These are phyloP conservation scores for Hemicordylus capensis DNA, from an alignment of 2,113 vertebrate species.

Conservation along the genomic window DNA sequence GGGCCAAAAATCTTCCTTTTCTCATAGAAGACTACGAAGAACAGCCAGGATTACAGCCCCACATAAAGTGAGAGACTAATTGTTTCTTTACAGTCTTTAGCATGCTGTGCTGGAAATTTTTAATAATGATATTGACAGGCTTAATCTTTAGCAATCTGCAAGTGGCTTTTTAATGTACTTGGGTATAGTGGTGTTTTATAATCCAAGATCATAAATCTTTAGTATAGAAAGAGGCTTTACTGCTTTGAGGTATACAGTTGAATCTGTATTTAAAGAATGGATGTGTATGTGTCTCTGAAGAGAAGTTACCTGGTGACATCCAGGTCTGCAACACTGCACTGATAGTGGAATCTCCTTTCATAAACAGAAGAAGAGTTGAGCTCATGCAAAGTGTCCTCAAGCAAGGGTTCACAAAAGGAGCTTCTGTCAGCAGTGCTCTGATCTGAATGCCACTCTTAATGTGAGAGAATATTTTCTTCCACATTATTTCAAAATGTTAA, in stretches of 20 bases:
- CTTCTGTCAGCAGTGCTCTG: no score
- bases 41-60: constrained; percentile 94
- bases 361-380: no score
- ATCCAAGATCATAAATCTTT: background rate
- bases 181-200: background rate
- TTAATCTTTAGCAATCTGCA: background rate
- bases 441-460: no score
- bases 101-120: background rate
- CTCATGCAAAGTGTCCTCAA: no score
- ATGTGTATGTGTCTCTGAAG: background rate
- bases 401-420: no score
- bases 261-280: background rate
- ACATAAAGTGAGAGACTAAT: constrained; percentile 86
- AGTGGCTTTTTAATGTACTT: background rate
- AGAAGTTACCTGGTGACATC: background rate
- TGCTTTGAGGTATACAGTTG: background rate
- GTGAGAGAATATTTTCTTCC: background rate
- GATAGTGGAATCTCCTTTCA: no score
- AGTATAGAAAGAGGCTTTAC: background rate
- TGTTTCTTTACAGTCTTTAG: background rate
- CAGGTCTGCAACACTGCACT: no score
- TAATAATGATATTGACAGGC: background rate
- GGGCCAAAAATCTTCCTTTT: constrained; percentile 97
- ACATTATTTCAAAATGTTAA: background rate
- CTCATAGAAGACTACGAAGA: constrained; percentile 98